These are phyloP conservation scores for Zosterops lateralis DNA, from an alignment of 2,113 vertebrate genomes.

Conservation along the genomic window DNA sequence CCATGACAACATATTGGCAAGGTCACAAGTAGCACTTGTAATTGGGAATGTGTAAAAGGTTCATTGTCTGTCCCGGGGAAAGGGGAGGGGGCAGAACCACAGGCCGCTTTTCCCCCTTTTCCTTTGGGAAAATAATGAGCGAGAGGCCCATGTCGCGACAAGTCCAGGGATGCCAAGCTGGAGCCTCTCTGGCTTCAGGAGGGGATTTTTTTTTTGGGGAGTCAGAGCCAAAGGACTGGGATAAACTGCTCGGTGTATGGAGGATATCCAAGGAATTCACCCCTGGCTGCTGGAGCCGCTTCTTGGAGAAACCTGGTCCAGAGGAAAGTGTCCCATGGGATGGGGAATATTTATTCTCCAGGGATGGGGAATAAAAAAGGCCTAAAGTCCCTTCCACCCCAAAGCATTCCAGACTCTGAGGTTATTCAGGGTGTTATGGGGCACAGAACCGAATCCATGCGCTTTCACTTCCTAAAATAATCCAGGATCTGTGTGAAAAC, in stretches of 20 bases:
- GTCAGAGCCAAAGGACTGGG: neutral
- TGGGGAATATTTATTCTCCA: too few species aligned
- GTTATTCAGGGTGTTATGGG: neutral
- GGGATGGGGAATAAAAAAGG: too few species aligned
- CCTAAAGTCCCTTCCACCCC: neutral
- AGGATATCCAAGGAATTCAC: neutral
- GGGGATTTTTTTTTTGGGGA: neutral
- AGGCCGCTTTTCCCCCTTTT: slow-evolving; percentile 33
- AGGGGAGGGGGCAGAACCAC: slow-evolving; percentile 48
- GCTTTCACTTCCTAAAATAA: neutral
- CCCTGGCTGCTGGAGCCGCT: neutral
- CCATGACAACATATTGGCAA: slow-evolving; percentile 70
- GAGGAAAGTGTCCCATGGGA: neutral
- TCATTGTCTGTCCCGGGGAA: slow-evolving; percentile 52
- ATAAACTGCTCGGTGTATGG: neutral
- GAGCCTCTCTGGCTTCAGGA: slow-evolving; percentile 16
- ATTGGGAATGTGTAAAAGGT: slow-evolving; percentile 64
- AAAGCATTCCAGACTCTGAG: neutral
- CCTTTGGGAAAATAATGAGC: slow-evolving; percentile 70
- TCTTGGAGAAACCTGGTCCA: neutral
- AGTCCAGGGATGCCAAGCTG: slow-evolving; percentile 31
- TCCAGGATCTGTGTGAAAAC: neutral
- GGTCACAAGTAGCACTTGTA: slow-evolving; percentile 67
- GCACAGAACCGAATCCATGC: neutral
- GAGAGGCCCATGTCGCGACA: slow-evolving; percentile 43